phyloP scores from a whole-genome alignment of 2,797 vertebrate species.

The Gymnocypris eckloni region DNA sequence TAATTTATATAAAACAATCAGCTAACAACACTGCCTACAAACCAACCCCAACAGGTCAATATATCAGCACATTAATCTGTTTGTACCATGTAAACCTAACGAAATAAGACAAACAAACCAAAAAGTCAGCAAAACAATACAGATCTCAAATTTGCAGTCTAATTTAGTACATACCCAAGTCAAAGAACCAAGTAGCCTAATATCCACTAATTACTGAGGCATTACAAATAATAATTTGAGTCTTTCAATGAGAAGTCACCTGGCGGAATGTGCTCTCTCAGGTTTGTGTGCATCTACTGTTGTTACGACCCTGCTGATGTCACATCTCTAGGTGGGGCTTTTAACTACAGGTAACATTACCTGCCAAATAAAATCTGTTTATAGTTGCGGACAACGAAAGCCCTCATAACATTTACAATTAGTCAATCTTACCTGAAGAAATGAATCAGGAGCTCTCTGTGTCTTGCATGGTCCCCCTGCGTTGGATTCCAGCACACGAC shows the following conservation, averaged over 20 bases:
- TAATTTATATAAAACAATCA: conserved; percentile 80
- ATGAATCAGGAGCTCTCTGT: no score
- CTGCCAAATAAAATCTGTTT: neutral
- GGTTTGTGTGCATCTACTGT: conserved; percentile 40
- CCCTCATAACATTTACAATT: neutral
- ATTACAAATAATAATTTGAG: neutral
- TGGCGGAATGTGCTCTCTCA: neutral
- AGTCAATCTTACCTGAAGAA: conserved; percentile 9
- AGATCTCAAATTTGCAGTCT: neutral
- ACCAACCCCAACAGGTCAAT: conserved; percentile 76
- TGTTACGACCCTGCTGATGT: conserved; percentile 37
- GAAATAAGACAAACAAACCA: neutral
- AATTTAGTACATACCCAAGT: conserved; percentile 7
- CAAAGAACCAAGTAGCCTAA: neutral
- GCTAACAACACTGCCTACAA: conserved; percentile 95
- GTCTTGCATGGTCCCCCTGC: neutral
- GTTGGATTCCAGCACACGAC: conserved; percentile 18
- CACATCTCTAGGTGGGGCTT: conserved; percentile 37
- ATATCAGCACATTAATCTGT: neutral
- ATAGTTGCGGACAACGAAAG: neutral
- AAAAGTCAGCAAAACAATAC: neutral
- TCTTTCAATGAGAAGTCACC: neutral
- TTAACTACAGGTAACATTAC: neutral
- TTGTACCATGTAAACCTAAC: neutral
- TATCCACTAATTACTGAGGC: neutral